Evolutionary conservation across 2,113 vertebrate species (phyloP), one percentile per base, ranked within the genome.

Genomic region (Colius striatus): DNA sequence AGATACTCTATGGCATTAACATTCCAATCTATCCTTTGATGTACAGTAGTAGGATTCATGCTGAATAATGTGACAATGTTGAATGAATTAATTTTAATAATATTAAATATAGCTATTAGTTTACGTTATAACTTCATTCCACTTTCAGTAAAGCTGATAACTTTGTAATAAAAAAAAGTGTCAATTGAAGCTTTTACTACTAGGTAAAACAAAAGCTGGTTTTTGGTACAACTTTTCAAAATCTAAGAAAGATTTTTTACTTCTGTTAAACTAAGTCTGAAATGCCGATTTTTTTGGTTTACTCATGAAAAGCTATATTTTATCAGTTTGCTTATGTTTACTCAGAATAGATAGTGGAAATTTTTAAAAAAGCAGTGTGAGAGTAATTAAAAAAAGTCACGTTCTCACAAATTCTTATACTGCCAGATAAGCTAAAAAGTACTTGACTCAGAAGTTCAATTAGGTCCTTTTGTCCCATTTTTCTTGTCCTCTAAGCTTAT

Each of bases 11-110:
- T 73, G 62, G 63, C 75, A 84, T 72, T 87, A 87, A 78, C 94
- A 32, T 10, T 47, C 94, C 82, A 90, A 41, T 38, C 22, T 38
- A 19, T 58, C 32, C 41, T 96, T 92, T 97, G 78, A 90, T 89
- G 78, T 86, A 38, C 10, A 78, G 45, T 14, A 30, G 32, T 66
- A 75, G 21, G 57, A 87, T 90, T 65, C 23, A 41, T 83, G 75
- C 63, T 74, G 14, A 41, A 62, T 27, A 62, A 8, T 51, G 7
- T 58, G n/a, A 21, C 90, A 60, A 53, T 5, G 2, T 7, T 20
- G 26, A 32, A 91, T 29, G 8, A 26, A 68, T 81, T 90, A 68
- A 2, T 95, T 96, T 82, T 32, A 38, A 92, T 91, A 95, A 84
- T 91, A 94, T 68, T 94, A 89, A 41, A 54, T 27, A 54, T 43